These are phyloP conservation scores for Galeopsomyia nigrocyanea DNA, from an alignment of 2,888 invertebrate species.

Conservation along the genomic window DNA sequence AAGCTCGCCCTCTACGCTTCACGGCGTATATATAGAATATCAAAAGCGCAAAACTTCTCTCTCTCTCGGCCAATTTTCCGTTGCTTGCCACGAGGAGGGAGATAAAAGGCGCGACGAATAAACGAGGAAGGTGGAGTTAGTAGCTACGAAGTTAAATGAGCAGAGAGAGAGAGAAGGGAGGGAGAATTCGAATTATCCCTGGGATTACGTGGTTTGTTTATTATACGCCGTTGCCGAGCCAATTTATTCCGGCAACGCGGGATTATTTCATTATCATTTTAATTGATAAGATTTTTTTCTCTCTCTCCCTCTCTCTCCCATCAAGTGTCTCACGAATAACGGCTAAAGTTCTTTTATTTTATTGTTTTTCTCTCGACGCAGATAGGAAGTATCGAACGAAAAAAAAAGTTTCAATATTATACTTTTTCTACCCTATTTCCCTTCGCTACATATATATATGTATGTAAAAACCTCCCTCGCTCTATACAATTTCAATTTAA, in stretches of 20 bases:
- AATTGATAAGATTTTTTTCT: no score
- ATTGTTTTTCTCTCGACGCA: no score
- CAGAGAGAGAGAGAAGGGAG: background rate
- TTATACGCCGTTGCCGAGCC: background rate
- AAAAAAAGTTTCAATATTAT: no score
- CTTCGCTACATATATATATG: no score
- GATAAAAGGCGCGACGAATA: background rate
- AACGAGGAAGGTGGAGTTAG: background rate
- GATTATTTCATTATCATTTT: no score
- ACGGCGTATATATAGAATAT: background rate
- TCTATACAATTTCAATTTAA: no score
- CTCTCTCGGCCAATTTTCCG: background rate
- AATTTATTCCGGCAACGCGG: background rate
- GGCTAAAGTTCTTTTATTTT: no score
- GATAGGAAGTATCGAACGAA: no score
- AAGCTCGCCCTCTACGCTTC: constrained; percentile 7
- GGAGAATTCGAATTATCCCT: background rate
- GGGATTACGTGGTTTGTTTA: constrained; percentile 30
- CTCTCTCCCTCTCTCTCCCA: no score
- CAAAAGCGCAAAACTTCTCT: background rate
- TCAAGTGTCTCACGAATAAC: no score
- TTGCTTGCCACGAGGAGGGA: background rate
- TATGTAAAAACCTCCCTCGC: no score
- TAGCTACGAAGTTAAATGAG: constrained; percentile 13
- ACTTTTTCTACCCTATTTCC: no score